Base-by-base conservation (phyloP, 2,113 vertebrate genomes). In the Ramphastos sulfuratus region DNA sequence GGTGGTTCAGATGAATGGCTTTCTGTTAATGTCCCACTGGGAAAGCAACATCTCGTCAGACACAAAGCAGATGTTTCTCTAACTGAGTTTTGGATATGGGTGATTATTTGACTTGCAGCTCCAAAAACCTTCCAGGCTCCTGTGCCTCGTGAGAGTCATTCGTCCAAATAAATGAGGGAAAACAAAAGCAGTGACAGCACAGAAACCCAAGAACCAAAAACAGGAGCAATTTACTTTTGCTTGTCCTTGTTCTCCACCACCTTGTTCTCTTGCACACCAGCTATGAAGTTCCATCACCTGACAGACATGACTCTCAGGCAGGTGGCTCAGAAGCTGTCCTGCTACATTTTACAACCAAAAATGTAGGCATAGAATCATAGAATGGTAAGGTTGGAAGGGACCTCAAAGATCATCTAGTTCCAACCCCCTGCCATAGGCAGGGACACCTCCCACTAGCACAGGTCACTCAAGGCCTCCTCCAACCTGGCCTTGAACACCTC, bases 1-100 rank as follows among this genome's bases (percentile, higher is more conserved):
- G 66, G 23, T 52, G 48, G 48, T 63, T 87, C 64, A 39, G 50
- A 79, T 52, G 5, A 63, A 91, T 65, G 64, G 28, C n/a, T 85
- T 82, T 76, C 54, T 56, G 79, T 48, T 39, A 78, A 73, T 31
- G 72, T 48, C 87, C 85, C 0, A 0, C 69, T 67, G 85, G 84
- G 84, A 52, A 92, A 87, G 77, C 9, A 59, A 56, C 11, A 11
- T 65, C 79, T 42, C 59, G 1, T 35, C 69, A 71, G 89, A 91
- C 65, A 69, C n/a, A 71, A 67, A 60, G 70, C 89, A 96, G 82
- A 92, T 70, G 82, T 58, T 85, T 30, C 72, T 85, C 30, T 92
- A 96, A 93, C 66, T 27, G 20, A 87, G 54, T 82, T 91, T 61
- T 80, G 82, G 84, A 69, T 80, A 67, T 8, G 64, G 84, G 44